Conservation (phyloP, 2,888 invertebrate species). For the Deroplatys truncata region DNA sequence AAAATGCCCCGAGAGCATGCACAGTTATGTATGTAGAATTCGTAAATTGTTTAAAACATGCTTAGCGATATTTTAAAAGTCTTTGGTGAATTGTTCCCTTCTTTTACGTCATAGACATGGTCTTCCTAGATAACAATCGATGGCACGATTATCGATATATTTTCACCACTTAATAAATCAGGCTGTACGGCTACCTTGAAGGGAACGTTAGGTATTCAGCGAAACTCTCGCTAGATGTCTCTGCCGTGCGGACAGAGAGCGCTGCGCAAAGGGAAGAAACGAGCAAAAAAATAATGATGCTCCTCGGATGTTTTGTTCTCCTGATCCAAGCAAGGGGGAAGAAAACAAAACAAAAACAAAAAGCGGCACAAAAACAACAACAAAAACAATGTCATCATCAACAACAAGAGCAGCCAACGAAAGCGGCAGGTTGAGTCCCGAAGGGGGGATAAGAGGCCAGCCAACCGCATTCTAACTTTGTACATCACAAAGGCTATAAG, state of each 20-base stretch:
- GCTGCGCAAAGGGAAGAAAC: neutral
- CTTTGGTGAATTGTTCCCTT: no score
- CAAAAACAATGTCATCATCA: neutral
- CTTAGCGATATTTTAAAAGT: no score
- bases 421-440: neutral
- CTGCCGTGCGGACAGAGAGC: neutral
- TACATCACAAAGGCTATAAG: neutral
- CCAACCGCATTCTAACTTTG: neutral
- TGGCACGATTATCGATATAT: no score
- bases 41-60: no score
- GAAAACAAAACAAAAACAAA: conserved; percentile 15
- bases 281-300: neutral
- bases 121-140: no score
- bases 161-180: no score
- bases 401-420: neutral
- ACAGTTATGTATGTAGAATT: no score
- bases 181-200: neutral
- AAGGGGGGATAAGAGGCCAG: neutral
- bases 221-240: neutral
- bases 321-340: neutral
- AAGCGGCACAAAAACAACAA: neutral
- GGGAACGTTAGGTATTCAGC: neutral
- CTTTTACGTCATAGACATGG: no score
- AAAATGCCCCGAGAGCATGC: no score
- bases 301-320: conserved; percentile 3